These are phyloP conservation scores for Perognathus longimembris DNA, from an alignment of 2,113 vertebrate genomes.

Conservation along the genomic window DNA sequence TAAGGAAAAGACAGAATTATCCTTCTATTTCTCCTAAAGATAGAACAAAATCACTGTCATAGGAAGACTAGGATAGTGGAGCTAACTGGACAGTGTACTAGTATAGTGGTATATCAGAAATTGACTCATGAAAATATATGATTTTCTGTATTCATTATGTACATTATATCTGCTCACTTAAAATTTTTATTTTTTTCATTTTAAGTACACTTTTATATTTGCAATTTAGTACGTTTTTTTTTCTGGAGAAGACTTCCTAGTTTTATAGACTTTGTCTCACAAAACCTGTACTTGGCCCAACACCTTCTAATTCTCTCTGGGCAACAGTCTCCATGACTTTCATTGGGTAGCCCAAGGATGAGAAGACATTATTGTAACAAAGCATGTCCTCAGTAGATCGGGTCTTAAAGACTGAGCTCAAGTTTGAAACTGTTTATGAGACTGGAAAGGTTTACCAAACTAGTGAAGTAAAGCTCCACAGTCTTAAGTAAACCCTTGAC, in stretches of 20 bases:
- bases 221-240: background rate
- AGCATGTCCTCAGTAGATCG: background rate
- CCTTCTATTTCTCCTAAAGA: constrained; percentile 38
- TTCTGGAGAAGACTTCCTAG: background rate
- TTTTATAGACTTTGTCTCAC: background rate
- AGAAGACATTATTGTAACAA: background rate
- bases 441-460: background rate
- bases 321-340: background rate
- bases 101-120: background rate
- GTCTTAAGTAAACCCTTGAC: background rate
- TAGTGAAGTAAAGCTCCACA: background rate
- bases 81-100: background rate
- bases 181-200: constrained; percentile 14
- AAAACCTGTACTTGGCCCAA: background rate
- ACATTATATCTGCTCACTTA: background rate
- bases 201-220: constrained; percentile 16
- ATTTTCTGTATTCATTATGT: background rate
- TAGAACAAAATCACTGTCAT: background rate
- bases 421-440: constrained; percentile 36
- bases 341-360: background rate
- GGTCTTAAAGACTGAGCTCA: background rate
- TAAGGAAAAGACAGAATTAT: constrained; percentile 11
- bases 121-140: background rate
- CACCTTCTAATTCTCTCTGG: background rate
- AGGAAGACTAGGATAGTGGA: background rate